These are phyloP conservation scores for Achroia grisella DNA, from an alignment of 1,140 invertebrate species.

Conservation along the genomic window DNA sequence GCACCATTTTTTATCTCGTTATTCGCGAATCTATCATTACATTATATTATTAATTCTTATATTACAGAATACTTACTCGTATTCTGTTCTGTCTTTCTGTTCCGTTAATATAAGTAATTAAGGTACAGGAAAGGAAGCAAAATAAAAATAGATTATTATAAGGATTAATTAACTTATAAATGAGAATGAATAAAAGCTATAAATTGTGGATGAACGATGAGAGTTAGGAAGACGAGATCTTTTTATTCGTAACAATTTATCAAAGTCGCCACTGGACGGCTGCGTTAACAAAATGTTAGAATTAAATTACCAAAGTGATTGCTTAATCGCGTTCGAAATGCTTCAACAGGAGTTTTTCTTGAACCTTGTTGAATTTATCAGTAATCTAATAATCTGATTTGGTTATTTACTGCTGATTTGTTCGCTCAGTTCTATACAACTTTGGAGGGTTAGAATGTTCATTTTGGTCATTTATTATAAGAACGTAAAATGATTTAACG, in stretches of 20 bases:
- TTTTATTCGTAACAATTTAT: constrained; percentile 26
- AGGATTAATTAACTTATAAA: background rate
- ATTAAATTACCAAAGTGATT: constrained; percentile 24
- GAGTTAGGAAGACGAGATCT: constrained; percentile 10
- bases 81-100: no score
- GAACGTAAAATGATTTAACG: no score
- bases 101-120: no score
- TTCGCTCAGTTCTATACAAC: no score
- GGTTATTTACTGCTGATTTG: no score
- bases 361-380: background rate
- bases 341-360: background rate
- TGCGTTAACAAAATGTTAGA: constrained; percentile 25
- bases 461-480: no score
- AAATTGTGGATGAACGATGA: background rate
- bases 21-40: no score
- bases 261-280: constrained; percentile 15
- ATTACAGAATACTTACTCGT: no score
- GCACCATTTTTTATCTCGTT: no score
- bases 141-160: constrained; percentile 2
- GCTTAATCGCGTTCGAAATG: constrained; percentile 20
- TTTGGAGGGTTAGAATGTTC: no score
- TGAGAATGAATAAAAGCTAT: constrained; percentile 4
- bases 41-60: no score
- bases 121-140: constrained; percentile 3
- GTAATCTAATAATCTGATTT: background rate